phyloP scores from a whole-genome alignment of 2,797 vertebrate genomes.

The Micropoecilia bifurca region DNA sequence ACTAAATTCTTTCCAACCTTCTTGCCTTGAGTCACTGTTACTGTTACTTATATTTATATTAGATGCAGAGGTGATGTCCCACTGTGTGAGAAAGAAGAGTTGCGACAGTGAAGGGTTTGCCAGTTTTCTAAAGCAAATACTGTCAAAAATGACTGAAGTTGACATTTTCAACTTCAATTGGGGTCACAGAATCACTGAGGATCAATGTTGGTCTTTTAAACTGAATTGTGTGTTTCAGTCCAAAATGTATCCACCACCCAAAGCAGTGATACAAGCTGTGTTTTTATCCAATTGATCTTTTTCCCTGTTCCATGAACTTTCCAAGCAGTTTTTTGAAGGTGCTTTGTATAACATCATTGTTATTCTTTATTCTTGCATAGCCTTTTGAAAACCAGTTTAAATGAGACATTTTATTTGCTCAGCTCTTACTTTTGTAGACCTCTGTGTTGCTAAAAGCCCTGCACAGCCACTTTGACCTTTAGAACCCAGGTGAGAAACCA shows the following conservation, averaged over 20 bases:
- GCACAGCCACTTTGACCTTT: not conserved
- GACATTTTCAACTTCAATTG: not conserved
- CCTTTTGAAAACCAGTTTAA: conserved; percentile 8
- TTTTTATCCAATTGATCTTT: not conserved
- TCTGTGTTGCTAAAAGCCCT: not conserved
- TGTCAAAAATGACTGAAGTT: not conserved
- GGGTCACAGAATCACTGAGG: not conserved
- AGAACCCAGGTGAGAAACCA: not conserved
- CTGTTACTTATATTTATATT: not conserved
- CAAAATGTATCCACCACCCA: not conserved
- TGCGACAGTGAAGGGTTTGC: not conserved
- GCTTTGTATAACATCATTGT: not conserved
- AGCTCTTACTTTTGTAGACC: not conserved
- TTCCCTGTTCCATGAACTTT: not conserved
- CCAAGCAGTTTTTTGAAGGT: not conserved
- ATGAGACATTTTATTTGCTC: not conserved
- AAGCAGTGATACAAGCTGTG: not conserved
- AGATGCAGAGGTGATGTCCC: not conserved
- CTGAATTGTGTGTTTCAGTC: not conserved
- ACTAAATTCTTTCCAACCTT: not conserved
- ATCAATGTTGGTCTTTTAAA: not conserved
- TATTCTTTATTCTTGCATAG: not conserved
- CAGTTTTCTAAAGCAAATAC: not conserved
- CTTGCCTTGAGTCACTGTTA: not conserved
- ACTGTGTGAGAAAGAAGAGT: not conserved